Percentiles rank a stretch among this genome's conserved stretches.
Conservation (phyloP, 2,888 invertebrate genomes). For the Nomada goodeniana region DNA sequence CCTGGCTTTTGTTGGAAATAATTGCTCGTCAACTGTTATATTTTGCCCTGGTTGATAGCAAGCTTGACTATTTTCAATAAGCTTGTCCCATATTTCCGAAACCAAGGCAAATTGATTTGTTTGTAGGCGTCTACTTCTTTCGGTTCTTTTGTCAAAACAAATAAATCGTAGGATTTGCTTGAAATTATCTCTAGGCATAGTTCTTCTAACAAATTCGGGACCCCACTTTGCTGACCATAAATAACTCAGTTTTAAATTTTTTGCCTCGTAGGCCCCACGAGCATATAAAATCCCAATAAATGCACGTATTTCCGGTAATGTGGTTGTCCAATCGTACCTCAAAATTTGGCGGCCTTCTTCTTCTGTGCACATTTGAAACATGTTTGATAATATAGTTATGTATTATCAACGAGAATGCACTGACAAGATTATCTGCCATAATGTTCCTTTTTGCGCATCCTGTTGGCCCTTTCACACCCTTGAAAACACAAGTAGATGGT, state of each 20-base stretch:
- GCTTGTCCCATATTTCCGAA: conserved; percentile 67
- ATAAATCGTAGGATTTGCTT: conserved; percentile 14
- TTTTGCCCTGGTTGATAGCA: conserved; percentile 67
- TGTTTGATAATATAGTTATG: conserved; percentile 40
- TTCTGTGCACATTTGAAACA: conserved; percentile 39
- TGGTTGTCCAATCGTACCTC: conserved; percentile 22
- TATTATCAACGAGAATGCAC: conserved; percentile 34
- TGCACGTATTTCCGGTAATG: no score
- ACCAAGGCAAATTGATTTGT: conserved; percentile 50
- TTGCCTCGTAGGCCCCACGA: no score
- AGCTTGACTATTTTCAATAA: conserved; percentile 56
- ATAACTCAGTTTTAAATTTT: no score
- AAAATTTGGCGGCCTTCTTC: conserved; percentile 36
- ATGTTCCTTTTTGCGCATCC: conserved; percentile 56
- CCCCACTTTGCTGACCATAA: no score
- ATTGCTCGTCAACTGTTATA: background rate
- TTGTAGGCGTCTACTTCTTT: conserved; percentile 26
- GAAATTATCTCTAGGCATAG: background rate
- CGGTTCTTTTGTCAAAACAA: conserved; percentile 56
- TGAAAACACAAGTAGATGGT: conserved; percentile 46
- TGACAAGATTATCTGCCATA: conserved; percentile 49
- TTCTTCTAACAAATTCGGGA: no score
- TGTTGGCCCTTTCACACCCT: conserved; percentile 46
- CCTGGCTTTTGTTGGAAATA: conserved; percentile 74
- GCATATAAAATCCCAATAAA: no score